These are phyloP conservation scores for Umimayanthus kanabou DNA, from an alignment of 92 coral and sea anemone genomes.

Conservation along the genomic window DNA sequence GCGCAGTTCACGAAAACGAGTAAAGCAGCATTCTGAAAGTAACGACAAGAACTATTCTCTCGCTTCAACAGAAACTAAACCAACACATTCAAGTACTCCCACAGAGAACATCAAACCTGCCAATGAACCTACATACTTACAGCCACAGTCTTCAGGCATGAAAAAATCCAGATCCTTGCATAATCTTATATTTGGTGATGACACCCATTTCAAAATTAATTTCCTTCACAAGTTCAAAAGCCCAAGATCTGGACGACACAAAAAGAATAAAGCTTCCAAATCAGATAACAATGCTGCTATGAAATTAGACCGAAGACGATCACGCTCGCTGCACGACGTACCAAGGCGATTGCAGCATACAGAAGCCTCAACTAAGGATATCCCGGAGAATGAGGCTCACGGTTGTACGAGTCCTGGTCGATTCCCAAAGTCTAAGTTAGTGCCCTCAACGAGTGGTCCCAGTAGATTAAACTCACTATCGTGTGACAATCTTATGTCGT, in stretches of 20 bases:
- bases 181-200: conserved; percentile 45
- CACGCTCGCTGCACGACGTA: conserved; percentile 25
- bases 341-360: conserved; percentile 1
- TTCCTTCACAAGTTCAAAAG: conserved; percentile 31
- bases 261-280: conserved; percentile 26
- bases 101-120: conserved; percentile 25
- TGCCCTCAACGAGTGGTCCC: conserved; percentile 33
- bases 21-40: conserved; percentile 30
- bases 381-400: neutral
- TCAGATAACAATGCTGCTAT: neutral
- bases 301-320: conserved; percentile 24
- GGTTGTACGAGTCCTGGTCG: neutral
- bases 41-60: conserved; percentile 31
- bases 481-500: neutral
- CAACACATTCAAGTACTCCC: conserved; percentile 14
- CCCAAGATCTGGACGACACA: conserved; percentile 28
- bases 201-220: conserved; percentile 35
- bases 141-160: conserved; percentile 34
- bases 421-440: conserved; percentile 10
- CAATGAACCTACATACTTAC: conserved; percentile 34
- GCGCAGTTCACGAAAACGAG: conserved; percentile 27
- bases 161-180: conserved; percentile 61
- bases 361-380: neutral
- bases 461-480: conserved; percentile 21
- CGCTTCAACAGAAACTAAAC: conserved; percentile 42